Evolutionary conservation across 1,140 invertebrate species (phyloP).

Genomic region (Diabrotica virgifera): DNA sequence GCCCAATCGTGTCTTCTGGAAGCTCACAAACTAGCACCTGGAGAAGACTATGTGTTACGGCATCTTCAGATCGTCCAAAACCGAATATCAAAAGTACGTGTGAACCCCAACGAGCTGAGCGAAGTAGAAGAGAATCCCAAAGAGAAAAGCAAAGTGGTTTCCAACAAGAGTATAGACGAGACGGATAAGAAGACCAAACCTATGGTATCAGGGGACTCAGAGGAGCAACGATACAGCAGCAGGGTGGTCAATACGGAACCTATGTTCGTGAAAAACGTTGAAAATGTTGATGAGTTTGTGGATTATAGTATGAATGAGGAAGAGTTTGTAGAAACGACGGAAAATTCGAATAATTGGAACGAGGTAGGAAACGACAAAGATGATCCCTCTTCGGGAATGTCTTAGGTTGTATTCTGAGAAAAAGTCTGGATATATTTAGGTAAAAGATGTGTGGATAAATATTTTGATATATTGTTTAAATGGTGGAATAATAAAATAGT

Average conservation of each 20-base stretch:
- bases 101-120: slow-evolving; percentile 29
- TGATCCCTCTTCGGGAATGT: slow-evolving; percentile 52
- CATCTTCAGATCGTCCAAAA: slow-evolving; percentile 84
- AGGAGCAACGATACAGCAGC: slow-evolving; percentile 47
- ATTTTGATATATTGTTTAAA: too few species aligned
- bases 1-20: slow-evolving; percentile 82
- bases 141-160: slow-evolving; percentile 42
- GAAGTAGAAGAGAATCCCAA: slow-evolving; percentile 30
- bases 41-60: slow-evolving; percentile 85
- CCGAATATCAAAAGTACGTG: slow-evolving; percentile 55
- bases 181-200: slow-evolving; percentile 44
- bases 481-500: too few species aligned
- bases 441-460: too few species aligned
- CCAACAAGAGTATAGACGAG: slow-evolving; percentile 45
- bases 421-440: slow-evolving; percentile 7
- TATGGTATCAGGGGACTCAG: slow-evolving; percentile 44
- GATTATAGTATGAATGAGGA: slow-evolving; percentile 28
- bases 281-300: slow-evolving; percentile 37
- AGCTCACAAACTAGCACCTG: slow-evolving; percentile 75
- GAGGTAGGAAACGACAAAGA: slow-evolving; percentile 43
- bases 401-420: slow-evolving; percentile 43
- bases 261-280: slow-evolving; percentile 46
- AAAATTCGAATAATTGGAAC: slow-evolving; percentile 32
- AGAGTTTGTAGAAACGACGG: slow-evolving; percentile 14
- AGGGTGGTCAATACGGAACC: slow-evolving; percentile 48